A percentile compares a stretch with the other conserved stretches of the same genome.
phyloP scores from a whole-genome alignment of 2,797 vertebrate genomes.

The Glossophaga mutica region DNA sequence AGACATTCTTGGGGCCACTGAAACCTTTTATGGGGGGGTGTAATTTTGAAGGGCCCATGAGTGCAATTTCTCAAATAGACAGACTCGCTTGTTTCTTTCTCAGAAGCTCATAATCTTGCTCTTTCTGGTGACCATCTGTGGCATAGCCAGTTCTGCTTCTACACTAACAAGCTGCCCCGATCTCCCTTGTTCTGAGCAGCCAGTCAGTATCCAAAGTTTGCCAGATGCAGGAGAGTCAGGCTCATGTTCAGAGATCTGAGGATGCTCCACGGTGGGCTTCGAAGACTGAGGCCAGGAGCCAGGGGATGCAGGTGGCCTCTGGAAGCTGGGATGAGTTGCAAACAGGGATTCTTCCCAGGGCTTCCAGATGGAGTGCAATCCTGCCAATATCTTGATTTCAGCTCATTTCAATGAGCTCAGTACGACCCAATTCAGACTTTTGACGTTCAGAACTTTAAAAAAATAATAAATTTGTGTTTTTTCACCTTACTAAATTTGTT shows the following conservation, averaged over 20 bases:
- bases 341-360: not conserved
- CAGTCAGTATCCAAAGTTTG: not conserved
- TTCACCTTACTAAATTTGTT: not conserved
- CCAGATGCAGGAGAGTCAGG: not conserved
- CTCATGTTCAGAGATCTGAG: not conserved
- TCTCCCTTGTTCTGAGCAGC: not conserved
- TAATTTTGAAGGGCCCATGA: not conserved
- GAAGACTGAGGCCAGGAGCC: not conserved
- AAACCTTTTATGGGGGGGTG: not conserved
- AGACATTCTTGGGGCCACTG: not conserved
- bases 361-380: constrained; percentile 32
- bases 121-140: not conserved
- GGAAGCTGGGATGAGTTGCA: not conserved
- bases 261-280: not conserved
- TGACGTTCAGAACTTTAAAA: not conserved
- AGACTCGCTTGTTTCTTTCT: not conserved
- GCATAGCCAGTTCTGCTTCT: not conserved
- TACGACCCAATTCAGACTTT: constrained; percentile 7
- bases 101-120: not conserved
- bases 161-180: not conserved
- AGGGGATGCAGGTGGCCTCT: not conserved
- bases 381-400: constrained; percentile 56
- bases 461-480: not conserved
- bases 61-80: not conserved
- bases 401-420: constrained; percentile 24